Percentiles rank a stretch among this genome's conserved stretches.
phyloP scores from a whole-genome alignment of 2,888 invertebrate genomes.

The Andrena camellia region DNA sequence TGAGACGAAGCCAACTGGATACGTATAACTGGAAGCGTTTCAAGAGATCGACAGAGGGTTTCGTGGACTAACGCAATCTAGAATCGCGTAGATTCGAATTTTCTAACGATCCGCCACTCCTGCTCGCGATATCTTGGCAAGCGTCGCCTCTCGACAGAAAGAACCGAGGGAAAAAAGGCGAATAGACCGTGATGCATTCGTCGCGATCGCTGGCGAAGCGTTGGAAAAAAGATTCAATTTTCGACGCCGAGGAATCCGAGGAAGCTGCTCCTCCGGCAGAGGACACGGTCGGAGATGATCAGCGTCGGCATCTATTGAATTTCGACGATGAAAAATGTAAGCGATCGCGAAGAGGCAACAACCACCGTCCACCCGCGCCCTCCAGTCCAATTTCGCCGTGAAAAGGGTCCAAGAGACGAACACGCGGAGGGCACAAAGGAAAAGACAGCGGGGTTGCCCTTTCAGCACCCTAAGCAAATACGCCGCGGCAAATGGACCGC shows the following conservation, averaged over 20 bases:
- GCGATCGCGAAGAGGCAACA: constrained; percentile 18
- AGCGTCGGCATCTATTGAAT: constrained; percentile 42
- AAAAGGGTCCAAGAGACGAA: constrained; percentile 40
- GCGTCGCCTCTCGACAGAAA: too few species aligned
- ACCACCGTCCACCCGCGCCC: not conserved
- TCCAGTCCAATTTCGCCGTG: constrained; percentile 37
- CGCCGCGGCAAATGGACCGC: constrained; percentile 57
- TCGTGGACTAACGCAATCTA: not conserved
- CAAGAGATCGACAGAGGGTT: too few species aligned
- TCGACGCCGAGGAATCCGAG: constrained; percentile 40
- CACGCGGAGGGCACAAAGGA: constrained; percentile 33
- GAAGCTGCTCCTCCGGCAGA: constrained; percentile 14
- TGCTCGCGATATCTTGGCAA: too few species aligned
- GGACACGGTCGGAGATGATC: constrained; percentile 22
- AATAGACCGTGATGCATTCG: too few species aligned
- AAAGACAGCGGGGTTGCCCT: constrained; percentile 28
- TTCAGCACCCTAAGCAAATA: constrained; percentile 57
- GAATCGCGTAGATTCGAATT: not conserved
- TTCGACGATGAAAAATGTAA: constrained; percentile 42
- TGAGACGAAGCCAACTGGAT: too few species aligned
- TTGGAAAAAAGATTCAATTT: constrained; percentile 55
- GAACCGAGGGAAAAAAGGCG: too few species aligned
- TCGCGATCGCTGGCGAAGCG: too few species aligned
- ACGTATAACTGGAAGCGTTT: too few species aligned
- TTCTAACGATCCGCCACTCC: not conserved